Evolutionary conservation across 2,888 invertebrate species (phyloP).

Genomic region (Dromius quadrimaculatus): DNA sequence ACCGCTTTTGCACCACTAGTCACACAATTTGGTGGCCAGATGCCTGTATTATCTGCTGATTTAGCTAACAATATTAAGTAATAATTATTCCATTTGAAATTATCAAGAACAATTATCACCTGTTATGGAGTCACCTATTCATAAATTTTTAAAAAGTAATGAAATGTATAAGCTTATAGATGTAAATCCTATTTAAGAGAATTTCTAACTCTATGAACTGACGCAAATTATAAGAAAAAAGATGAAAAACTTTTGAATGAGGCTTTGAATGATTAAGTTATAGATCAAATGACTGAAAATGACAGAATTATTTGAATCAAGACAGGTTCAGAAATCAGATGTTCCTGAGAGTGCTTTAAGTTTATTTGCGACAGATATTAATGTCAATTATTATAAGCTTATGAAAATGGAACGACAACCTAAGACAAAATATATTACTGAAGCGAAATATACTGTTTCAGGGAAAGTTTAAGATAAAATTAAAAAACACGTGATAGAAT

Average conservation of each 20-base stretch:
- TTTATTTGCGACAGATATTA: too few relatives aligned
- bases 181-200: conserved; percentile 55
- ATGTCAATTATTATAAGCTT: too few relatives aligned
- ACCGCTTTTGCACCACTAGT: too few relatives aligned
- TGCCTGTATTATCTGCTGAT: too few relatives aligned
- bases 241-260: conserved; percentile 56
- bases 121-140: background rate
- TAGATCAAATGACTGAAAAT: conserved; percentile 49
- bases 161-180: conserved; percentile 40
- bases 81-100: too few relatives aligned
- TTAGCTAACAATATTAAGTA: too few relatives aligned
- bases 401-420: conserved; percentile 49
- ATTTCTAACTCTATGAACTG: conserved; percentile 57
- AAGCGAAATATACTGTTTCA: conserved; percentile 48
- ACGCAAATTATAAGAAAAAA: conserved; percentile 59
- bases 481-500: conserved; percentile 46
- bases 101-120: too few relatives aligned
- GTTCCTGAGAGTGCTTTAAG: background rate
- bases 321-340: background rate
- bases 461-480: conserved; percentile 28
- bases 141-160: conserved; percentile 6
- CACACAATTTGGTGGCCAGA: too few relatives aligned
- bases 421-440: conserved; percentile 21
- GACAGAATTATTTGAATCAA: background rate
- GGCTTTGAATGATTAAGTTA: conserved; percentile 57